A percentile compares a stretch with the other conserved stretches of the same genome.
These are phyloP conservation scores for Drosophila athabasca DNA, from an alignment of 1,140 invertebrate species.

Conservation along the genomic window DNA sequence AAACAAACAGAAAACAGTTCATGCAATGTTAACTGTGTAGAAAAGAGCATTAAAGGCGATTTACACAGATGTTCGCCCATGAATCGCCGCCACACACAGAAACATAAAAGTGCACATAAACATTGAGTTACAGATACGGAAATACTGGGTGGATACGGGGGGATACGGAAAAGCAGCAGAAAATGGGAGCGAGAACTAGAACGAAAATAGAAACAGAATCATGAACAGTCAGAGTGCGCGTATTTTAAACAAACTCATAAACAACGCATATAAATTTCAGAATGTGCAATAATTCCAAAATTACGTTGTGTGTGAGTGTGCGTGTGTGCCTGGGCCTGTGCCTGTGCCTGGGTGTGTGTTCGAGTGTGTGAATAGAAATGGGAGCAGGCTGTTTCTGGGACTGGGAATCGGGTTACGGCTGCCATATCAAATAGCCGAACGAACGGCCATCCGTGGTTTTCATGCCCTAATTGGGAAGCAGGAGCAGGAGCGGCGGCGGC, in stretches of 20 bases:
- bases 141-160: too few relatives aligned
- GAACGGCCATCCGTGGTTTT: conserved; percentile 48
- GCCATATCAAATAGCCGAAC: conserved; percentile 36
- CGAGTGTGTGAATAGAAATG: conserved; percentile 1
- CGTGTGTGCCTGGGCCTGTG: conserved; percentile 12
- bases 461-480: conserved; percentile 65
- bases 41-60: conserved; percentile 1
- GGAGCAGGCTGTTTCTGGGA: conserved; percentile 1
- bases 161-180: too few relatives aligned
- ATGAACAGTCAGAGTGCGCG: conserved; percentile 21
- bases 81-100: conserved; percentile 7
- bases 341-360: conserved; percentile 2
- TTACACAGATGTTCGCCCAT: conserved; percentile 6
- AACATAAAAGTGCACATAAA: conserved; percentile 16
- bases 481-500: too few relatives aligned
- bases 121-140: conserved; percentile 2
- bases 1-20: conserved; percentile 5
- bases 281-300: conserved; percentile 71
- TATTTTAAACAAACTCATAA: conserved; percentile 63
- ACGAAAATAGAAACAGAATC: conserved; percentile 10
- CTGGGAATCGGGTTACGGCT: conserved; percentile 17
- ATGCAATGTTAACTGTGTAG: conserved; percentile 1
- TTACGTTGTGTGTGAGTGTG: conserved; percentile 26
- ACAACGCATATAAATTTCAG: conserved; percentile 72
- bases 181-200: too few relatives aligned